Base-by-base conservation (phyloP, 2,888 invertebrate genomes). In the Ormyrus rosae region DNA sequence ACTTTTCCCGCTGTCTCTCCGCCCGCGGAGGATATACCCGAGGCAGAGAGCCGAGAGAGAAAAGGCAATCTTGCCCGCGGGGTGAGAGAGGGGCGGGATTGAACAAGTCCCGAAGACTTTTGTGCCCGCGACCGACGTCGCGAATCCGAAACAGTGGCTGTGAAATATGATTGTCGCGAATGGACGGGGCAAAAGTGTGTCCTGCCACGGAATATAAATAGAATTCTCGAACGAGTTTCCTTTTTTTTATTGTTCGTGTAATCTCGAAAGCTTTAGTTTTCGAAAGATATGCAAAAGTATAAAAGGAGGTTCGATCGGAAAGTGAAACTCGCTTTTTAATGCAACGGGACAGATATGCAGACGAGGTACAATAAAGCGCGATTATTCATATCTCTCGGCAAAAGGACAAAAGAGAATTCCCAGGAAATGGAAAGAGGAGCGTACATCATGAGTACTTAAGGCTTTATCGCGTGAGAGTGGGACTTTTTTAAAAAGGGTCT, bases 391-490 rank as follows among this genome's bases (percentile, higher is more conserved):
- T 60, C 60, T 19, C 19, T 60, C 51, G 50, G 70, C 11, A 13
- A 72, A 65, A 65, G 34, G 53, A 64, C 46, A 67, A 74, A 45
- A 58, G 55, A 50, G 58, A 58, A 56, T 67, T 74, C 50, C 72
- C 51, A 58, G 67, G 51, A 67, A 67, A 58, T 9, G 58, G 51
- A 67, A 58, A 58, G 67, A 65, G 58, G 60, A 74, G 45, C 67
- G 50, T 51, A 51, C 58, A 45, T 58, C 56, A 55, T 19, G 19
- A 19, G 73, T 19, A 74, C 45, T 58, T 65, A 48, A 65, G 56
- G 11, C 60, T 72, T 72, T 64, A 72, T 72, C 72, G 46, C n/a
- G 50, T 13, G 51, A 9, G n/a, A 65, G 55, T 51, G 58, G 58
- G 67, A 53, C 67, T 50, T 60, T 74, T 67, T 74, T 50, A 67